Evolutionary conservation across 2,113 vertebrate species (phyloP).

Genomic region (Chaenogobius annularis): DNA sequence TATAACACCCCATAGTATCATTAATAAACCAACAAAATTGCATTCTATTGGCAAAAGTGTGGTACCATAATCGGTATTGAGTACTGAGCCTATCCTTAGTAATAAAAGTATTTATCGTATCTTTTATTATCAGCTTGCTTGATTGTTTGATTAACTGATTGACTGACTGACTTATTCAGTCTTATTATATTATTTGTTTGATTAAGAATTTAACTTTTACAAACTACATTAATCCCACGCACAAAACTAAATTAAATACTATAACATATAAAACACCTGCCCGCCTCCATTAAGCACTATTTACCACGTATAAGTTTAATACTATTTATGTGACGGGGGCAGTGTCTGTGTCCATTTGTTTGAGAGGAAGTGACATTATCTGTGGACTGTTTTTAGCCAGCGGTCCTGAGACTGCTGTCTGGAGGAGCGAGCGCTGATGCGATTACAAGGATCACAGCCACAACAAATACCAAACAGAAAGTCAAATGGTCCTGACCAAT

Average conservation of each 20-base stretch:
- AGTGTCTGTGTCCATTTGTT: constrained; percentile 36
- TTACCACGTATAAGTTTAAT: constrained; percentile 16
- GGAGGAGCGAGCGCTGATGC: constrained; percentile 40
- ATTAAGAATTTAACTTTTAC: not conserved
- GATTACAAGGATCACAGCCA: constrained; percentile 43
- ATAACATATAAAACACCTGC: not conserved
- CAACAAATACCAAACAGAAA: constrained; percentile 37
- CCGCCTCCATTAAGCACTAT: constrained; percentile 17
- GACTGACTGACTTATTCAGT: no score
- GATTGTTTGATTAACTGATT: no score
- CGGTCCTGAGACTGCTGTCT: constrained; percentile 36
- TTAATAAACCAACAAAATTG: no score
- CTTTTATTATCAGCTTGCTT: no score
- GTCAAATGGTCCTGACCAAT: constrained; percentile 21
- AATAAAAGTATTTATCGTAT: no score
- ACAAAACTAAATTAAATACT: no score
- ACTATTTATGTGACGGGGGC: constrained; percentile 40
- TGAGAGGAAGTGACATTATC: constrained; percentile 59
- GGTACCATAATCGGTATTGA: no score
- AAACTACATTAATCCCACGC: not conserved
- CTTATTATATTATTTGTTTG: no score
- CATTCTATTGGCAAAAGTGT: no score
- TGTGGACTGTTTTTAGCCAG: constrained; percentile 31
- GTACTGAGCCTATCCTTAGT: no score
- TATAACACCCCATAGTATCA: no score